phyloP scores from a whole-genome alignment of 1,140 invertebrate species.

The Hylyphantes graminicola region DNA sequence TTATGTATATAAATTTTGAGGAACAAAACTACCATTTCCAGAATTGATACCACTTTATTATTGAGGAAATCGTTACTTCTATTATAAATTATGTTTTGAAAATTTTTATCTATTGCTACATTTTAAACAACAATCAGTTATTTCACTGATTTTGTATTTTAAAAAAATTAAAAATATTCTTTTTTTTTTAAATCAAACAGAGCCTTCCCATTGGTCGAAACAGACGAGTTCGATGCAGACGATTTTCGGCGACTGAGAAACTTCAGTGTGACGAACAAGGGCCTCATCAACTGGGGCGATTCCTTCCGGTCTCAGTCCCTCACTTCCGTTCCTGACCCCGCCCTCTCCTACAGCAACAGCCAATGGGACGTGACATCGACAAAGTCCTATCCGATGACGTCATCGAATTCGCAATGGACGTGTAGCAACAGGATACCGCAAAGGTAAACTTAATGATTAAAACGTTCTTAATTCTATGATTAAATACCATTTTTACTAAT shows the following conservation, averaged over 20 bases:
- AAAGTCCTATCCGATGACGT: constrained; percentile 31
- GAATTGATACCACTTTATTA: no score
- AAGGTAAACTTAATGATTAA: neutral
- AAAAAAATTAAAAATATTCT: neutral
- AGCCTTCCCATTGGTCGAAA: constrained; percentile 5
- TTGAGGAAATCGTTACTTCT: no score
- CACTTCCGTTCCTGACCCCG: constrained; percentile 37
- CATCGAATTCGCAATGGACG: constrained; percentile 26
- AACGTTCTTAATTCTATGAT: neutral
- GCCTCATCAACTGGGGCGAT: constrained; percentile 80
- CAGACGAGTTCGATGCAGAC: constrained; percentile 47
- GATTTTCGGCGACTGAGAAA: constrained; percentile 78
- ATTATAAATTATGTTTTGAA: no score
- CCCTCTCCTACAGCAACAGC: neutral
- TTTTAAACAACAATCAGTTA: no score
- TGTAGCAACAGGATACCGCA: constrained; percentile 18
- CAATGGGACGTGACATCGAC: constrained; percentile 48
- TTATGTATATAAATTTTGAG: no score
- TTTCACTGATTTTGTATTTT: neutral
- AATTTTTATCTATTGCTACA: no score
- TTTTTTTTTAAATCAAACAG: neutral
- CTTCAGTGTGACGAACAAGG: constrained; percentile 89
- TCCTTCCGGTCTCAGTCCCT: constrained; percentile 71
- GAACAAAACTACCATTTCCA: no score
- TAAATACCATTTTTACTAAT: neutral